Base-by-base conservation (phyloP, 2,888 invertebrate genomes). In the Ariolimax columbianus region DNA sequence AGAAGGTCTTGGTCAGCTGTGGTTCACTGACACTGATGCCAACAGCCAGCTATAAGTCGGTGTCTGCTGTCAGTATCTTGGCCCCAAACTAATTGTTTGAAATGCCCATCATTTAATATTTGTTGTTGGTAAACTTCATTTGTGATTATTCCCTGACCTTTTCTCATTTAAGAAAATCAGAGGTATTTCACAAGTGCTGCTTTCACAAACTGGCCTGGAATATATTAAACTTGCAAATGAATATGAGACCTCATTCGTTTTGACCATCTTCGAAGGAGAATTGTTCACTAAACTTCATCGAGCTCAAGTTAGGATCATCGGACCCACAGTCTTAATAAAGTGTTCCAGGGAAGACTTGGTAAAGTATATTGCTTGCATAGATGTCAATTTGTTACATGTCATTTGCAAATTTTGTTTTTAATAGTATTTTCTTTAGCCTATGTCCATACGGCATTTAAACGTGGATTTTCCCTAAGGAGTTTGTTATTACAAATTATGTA, bases 251-350 rank as follows among this genome's bases (percentile, higher is more conserved):
- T 95, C 96, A 91, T 97, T 97, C 94, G 96, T 97, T 91, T 94
- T 97, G 88, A 95, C 96, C 81, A 96, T 96, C 89, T 97, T 97
- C 94, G 96, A 96, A 88, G 96, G 96, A 80, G 95, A 96, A 86
- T 95, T 96, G 87, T 97, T 96, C 94, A 96, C 96, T 91, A 95
- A 95, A 88, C 95, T 97, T 87, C 96, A 90, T 59, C 89, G 92
- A 68, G 90, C 91, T 6, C 93, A 93, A 36, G 91, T 92, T 7
- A 89, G 93, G 81, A 94, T 94, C 85, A 89, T 94, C 51, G 94
- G 94, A 6, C 94, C 94, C 1, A 92, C 94, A 19, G 91, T 93
- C 59, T 89, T 94, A 51, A 90, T 93, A 47, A 92, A 91, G 84
- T 93, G 91, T 90, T 93, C 92, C 38, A 87, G 89, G 63, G 89